A percentile compares a stretch with the other conserved stretches of the same genome.
These are phyloP conservation scores for Orthosia cruda DNA, from an alignment of 2,888 invertebrate genomes.

Conservation along the genomic window DNA sequence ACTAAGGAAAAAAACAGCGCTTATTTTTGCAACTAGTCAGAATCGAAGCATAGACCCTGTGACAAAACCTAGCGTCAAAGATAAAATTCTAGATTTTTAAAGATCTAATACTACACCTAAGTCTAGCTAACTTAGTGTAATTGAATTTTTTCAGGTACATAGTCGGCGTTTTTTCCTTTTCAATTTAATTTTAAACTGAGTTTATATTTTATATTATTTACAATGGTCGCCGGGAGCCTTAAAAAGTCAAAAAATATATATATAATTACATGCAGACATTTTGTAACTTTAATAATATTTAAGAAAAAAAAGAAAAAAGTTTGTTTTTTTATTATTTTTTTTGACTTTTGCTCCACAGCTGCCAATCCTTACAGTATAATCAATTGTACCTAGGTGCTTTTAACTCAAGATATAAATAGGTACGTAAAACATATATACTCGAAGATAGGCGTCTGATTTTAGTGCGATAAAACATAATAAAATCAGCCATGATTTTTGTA, in stretches of 20 bases:
- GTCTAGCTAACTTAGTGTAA: slow-evolving; percentile 88
- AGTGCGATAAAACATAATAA: slow-evolving; percentile 39
- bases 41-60: slow-evolving; percentile 88
- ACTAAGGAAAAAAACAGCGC: slow-evolving; percentile 50
- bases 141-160: slow-evolving; percentile 91
- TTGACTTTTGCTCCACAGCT: slow-evolving; percentile 66
- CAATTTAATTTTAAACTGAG: slow-evolving; percentile 71
- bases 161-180: slow-evolving; percentile 84
- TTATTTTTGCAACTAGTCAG: slow-evolving; percentile 66
- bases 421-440: slow-evolving; percentile 51
- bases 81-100: slow-evolving; percentile 87
- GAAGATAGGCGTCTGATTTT: slow-evolving; percentile 56
- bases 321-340: slow-evolving; percentile 19
- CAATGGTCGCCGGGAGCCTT: slow-evolving; percentile 74
- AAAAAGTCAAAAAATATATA: slow-evolving; percentile 72
- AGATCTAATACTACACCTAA: slow-evolving; percentile 87
- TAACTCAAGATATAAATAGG: slow-evolving; percentile 67
- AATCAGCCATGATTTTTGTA: slow-evolving; percentile 41
- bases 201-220: slow-evolving; percentile 81
- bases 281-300: slow-evolving; percentile 10
- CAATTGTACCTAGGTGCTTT: slow-evolving; percentile 89
- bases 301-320: slow-evolving; percentile 23
- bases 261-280: slow-evolving; percentile 25
- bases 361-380: slow-evolving; percentile 67
- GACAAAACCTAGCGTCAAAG: slow-evolving; percentile 87